A percentile compares a stretch with the other conserved stretches of the same genome.
phyloP scores from a whole-genome alignment of 2,888 invertebrate genomes.

The Anthrax anthrax region DNA sequence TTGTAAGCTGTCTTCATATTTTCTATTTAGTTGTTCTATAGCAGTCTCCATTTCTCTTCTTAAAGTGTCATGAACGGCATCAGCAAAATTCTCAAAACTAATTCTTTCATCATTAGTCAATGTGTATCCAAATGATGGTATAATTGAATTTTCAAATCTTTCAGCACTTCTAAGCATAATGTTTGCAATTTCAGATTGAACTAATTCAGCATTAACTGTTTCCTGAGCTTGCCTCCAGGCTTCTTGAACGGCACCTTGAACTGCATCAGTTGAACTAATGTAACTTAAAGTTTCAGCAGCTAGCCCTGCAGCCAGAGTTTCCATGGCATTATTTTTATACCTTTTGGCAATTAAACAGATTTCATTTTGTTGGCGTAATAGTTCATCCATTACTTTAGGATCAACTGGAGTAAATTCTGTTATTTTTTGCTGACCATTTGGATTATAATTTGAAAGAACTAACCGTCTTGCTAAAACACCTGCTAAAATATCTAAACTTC shows the following conservation, averaged over 20 bases:
- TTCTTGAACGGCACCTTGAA: slow-evolving; percentile 54
- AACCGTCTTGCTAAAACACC: slow-evolving; percentile 60
- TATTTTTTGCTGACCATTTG: slow-evolving; percentile 31
- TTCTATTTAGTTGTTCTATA: slow-evolving; percentile 49
- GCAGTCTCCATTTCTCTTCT: slow-evolving; percentile 58
- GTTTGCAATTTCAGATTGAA: slow-evolving; percentile 62
- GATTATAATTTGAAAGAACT: slow-evolving; percentile 30
- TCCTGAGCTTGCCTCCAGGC: slow-evolving; percentile 64
- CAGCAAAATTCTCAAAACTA: slow-evolving; percentile 59
- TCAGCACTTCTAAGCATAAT: slow-evolving; percentile 56
- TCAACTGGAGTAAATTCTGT: slow-evolving; percentile 40
- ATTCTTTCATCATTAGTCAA: slow-evolving; percentile 53
- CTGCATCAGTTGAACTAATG: slow-evolving; percentile 38
- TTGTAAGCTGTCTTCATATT: slow-evolving; percentile 50
- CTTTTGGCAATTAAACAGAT: slow-evolving; percentile 45
- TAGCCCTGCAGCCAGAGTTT: slow-evolving; percentile 53
- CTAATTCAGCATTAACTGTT: slow-evolving; percentile 56
- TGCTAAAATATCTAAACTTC: slow-evolving; percentile 54
- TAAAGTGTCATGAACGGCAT: slow-evolving; percentile 55
- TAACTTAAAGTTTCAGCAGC: slow-evolving; percentile 54
- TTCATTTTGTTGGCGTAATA: slow-evolving; percentile 44
- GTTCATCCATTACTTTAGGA: slow-evolving; percentile 27
- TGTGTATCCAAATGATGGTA: slow-evolving; percentile 42
- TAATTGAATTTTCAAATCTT: slow-evolving; percentile 48
- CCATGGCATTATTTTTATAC: slow-evolving; percentile 54